These are phyloP conservation scores for Halictus rubicundus DNA, from an alignment of 1,140 invertebrate genomes.

Conservation along the genomic window DNA sequence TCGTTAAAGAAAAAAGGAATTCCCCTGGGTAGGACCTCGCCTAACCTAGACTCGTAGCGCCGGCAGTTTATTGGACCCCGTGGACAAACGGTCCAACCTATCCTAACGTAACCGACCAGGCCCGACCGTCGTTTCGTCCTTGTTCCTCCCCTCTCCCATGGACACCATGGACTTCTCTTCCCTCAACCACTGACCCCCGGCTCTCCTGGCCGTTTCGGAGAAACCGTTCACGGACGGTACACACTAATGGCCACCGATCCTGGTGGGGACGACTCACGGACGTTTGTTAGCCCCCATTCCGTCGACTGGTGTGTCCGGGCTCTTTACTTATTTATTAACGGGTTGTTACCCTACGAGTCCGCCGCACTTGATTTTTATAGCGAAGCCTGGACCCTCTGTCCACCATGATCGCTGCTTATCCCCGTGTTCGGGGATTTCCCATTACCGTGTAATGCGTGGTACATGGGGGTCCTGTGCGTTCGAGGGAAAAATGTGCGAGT, in stretches of 20 bases:
- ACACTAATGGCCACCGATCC: slow-evolving; percentile 24
- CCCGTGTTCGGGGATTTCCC: no score
- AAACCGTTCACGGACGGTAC: slow-evolving; percentile 52
- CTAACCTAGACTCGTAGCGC: slow-evolving; percentile 23
- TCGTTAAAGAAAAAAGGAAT: no score
- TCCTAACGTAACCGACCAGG: slow-evolving; percentile 44
- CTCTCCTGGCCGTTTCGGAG: slow-evolving; percentile 46
- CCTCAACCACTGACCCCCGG: not conserved
- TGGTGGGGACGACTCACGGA: slow-evolving; percentile 7
- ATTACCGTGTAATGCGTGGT: no score
- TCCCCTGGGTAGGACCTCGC: no score
- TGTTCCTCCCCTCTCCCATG: not conserved
- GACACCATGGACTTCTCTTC: not conserved
- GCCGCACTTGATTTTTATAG: not conserved
- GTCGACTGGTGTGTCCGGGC: not conserved
- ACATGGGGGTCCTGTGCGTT: no score
- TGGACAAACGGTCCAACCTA: slow-evolving; percentile 54
- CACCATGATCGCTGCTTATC: not conserved
- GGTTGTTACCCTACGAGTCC: slow-evolving; percentile 1
- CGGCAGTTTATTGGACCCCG: not conserved
- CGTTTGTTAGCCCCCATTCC: slow-evolving; percentile 38
- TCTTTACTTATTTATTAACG: slow-evolving; percentile 46
- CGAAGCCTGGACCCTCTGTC: not conserved
- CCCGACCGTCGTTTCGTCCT: slow-evolving; percentile 8
- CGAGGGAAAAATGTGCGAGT: no score